These are phyloP conservation scores for Cataglyphis hispanica DNA, from an alignment of 1,140 invertebrate genomes.

Conservation along the genomic window DNA sequence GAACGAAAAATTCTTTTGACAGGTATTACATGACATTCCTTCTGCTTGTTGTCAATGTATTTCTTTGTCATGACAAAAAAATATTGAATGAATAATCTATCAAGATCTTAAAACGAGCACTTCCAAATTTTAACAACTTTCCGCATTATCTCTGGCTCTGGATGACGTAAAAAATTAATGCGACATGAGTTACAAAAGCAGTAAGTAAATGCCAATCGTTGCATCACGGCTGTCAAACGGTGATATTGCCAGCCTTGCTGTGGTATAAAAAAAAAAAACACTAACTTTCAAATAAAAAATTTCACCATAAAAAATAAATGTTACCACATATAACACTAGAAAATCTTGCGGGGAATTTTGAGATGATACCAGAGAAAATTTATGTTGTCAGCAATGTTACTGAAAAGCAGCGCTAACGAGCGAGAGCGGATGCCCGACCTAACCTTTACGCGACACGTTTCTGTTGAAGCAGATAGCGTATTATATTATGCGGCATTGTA, in stretches of 20 bases:
- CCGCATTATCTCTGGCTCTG: neutral
- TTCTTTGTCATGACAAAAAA: conserved; percentile 11
- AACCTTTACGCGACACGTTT: neutral
- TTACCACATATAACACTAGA: too few relatives aligned
- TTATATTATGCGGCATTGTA: conserved; percentile 6
- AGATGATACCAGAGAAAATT: too few relatives aligned
- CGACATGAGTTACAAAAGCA: neutral
- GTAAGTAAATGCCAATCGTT: neutral
- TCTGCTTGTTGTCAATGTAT: neutral
- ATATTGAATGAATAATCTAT: neutral
- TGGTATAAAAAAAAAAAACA: too few relatives aligned
- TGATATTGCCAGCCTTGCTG: too few relatives aligned
- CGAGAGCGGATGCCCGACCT: neutral
- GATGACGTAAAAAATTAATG: neutral
- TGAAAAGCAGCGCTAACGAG: too few relatives aligned
- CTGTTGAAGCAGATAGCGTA: neutral
- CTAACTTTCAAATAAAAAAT: too few relatives aligned
- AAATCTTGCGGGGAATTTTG: too few relatives aligned
- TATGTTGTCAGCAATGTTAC: too few relatives aligned
- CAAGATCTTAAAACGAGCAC: neutral
- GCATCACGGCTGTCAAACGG: too few relatives aligned
- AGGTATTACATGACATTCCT: conserved; percentile 82
- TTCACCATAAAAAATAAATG: too few relatives aligned
- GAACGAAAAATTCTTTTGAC: conserved; percentile 81
- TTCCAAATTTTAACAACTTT: neutral